Percentiles rank a stretch among this genome's conserved stretches.
These are phyloP conservation scores for Brachyrhaphis roseni DNA, from an alignment of 2,797 vertebrate species.

Conservation along the genomic window DNA sequence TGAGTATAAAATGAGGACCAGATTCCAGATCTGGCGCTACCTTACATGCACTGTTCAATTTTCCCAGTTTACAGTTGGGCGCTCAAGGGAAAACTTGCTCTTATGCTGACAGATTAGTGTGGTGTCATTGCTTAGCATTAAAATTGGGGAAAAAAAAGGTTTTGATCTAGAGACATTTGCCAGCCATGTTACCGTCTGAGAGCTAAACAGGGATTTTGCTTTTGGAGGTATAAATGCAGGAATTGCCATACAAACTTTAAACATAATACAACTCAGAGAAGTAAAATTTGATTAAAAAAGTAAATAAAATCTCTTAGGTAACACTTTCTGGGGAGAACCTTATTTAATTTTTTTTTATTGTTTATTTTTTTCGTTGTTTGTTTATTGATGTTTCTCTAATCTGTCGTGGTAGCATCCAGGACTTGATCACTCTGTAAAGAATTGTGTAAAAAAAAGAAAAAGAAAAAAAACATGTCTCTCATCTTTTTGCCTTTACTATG, in stretches of 20 bases:
- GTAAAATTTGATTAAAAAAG: slow-evolving; percentile 83
- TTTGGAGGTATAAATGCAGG: slow-evolving; percentile 86
- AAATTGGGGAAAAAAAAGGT: slow-evolving; percentile 42
- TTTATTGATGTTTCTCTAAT: slow-evolving; percentile 81
- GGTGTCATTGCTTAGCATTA: slow-evolving; percentile 84
- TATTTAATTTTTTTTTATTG: slow-evolving; percentile 84
- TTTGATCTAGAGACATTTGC: slow-evolving; percentile 74
- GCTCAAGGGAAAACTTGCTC: slow-evolving; percentile 95
- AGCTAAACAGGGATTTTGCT: slow-evolving; percentile 81
- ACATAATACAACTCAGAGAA: slow-evolving; percentile 86
- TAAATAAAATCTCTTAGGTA: slow-evolving; percentile 78
- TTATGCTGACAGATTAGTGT: slow-evolving; percentile 85
- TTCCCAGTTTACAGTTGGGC: slow-evolving; percentile 98
- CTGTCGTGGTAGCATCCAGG: slow-evolving; percentile 89
- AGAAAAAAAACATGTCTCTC: slow-evolving; percentile 77
- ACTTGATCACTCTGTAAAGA: slow-evolving; percentile 86
- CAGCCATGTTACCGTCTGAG: slow-evolving; percentile 88
- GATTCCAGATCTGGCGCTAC: slow-evolving; percentile 93
- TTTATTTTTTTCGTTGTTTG: slow-evolving; percentile 48
- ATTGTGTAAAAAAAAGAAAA: slow-evolving; percentile 48
- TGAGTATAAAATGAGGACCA: slow-evolving; percentile 96
- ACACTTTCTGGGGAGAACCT: slow-evolving; percentile 90
- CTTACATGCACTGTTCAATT: slow-evolving; percentile 97
- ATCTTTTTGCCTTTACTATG: slow-evolving; percentile 95
- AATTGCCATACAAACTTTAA: slow-evolving; percentile 91